Evolutionary conservation across 2,113 vertebrate genomes (phyloP), one percentile per base, ranked within the genome.

Genomic region (Apus apus): DNA sequence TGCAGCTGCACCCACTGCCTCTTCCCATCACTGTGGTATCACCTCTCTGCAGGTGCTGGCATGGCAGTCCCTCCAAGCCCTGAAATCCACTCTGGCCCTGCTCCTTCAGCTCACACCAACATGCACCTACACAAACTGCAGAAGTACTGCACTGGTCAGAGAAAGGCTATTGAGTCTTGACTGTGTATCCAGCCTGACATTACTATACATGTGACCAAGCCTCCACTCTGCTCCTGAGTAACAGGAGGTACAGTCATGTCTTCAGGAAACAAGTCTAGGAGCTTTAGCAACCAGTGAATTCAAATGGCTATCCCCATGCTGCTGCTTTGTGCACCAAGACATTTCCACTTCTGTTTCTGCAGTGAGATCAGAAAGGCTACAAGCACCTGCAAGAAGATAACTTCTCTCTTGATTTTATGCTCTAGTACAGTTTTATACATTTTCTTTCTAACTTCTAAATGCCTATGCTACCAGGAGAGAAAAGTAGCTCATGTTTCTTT

Each of bases 231-330:
- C 13, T 57, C 61, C 72, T 77, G 58, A 85, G 58, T 48, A 46
- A 48, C 58, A 79, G n/a, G 45, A 87, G 34, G 43, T 21, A 56
- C 0, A 0, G 27, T 17, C 26, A 4, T 6, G 53, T n/a, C 46
- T 56, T 53, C 29, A 54, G 53, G 78, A 75, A 71, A 21, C 17
- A 58, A 57, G 4, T 9, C 38, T 57, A 6, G n/a, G 61, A 77
- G 62, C 57, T 93, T 57, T 43, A 87, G 1, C 43, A 34, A 5
- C 9, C 45, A 50, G 34, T 16, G 38, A 76, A 22, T 45, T 45
- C 29, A 60, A 48, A 43, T 15, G 46, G 9, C 51, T 51, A 9
- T 71, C 19, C 58, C 36, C 36, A 13, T 5, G 51, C 36, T 77
- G 46, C 75, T 84, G 54, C 72, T 86, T 20, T 73, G 58, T 58